Evolutionary conservation across 2,113 vertebrate genomes (phyloP).

Genomic region (Campylomormyrus tamandua): DNA sequence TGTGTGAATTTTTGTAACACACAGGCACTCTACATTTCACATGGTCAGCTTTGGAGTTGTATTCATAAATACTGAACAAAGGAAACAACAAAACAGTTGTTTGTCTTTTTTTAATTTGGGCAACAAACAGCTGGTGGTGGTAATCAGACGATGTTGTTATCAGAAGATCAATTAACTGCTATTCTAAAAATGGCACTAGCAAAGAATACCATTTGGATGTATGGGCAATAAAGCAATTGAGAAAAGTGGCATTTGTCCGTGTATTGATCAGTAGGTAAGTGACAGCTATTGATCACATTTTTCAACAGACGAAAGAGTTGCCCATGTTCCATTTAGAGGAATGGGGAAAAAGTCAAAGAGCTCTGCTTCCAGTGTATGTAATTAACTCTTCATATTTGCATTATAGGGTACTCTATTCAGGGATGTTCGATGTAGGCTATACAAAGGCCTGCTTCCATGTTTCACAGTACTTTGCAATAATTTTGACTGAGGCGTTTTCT

Average conservation of each 20-base stretch:
- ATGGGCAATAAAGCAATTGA: background rate
- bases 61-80: background rate
- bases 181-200: background rate
- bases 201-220: background rate
- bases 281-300: background rate
- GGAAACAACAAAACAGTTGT: background rate
- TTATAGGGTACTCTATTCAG: background rate
- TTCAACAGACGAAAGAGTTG: background rate
- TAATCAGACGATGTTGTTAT: background rate
- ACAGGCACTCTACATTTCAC: background rate
- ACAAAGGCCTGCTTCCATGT: background rate
- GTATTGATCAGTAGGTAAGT: background rate
- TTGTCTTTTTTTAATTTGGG: background rate
- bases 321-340: background rate
- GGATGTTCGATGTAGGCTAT: background rate
- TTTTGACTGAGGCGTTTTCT: background rate
- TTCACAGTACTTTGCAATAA: background rate
- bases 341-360: background rate
- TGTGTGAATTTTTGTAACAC: background rate
- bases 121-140: background rate
- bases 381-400: background rate
- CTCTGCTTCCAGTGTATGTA: background rate
- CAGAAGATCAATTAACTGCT: background rate
- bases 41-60: background rate
- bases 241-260: background rate